phyloP scores from a whole-genome alignment of 2,797 vertebrate genomes.

The Danionella dracula region DNA sequence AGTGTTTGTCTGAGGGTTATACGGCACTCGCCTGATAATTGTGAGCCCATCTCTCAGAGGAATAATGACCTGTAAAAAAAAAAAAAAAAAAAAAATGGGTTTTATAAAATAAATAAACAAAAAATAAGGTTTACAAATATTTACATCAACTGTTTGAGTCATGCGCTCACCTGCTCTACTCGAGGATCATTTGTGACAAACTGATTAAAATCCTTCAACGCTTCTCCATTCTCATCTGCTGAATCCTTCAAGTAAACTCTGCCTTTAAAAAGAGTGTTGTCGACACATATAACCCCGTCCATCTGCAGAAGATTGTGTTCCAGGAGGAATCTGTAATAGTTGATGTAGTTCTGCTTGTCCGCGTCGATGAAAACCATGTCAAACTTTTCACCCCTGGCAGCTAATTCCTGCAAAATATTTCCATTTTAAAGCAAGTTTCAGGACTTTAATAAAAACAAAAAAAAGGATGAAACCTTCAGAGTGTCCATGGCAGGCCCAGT shows the following conservation, averaged over 20 bases:
- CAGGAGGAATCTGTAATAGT: conserved; percentile 77
- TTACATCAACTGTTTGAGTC: too few species aligned
- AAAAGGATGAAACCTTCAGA: conserved; percentile 58
- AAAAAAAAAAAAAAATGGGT: too few species aligned
- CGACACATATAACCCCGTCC: conserved; percentile 72
- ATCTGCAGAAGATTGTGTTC: conserved; percentile 74
- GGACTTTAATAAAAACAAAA: too few species aligned
- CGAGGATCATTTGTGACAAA: conserved; percentile 66
- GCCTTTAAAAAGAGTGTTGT: conserved; percentile 76
- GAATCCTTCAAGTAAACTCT: conserved; percentile 72
- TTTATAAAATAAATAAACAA: not conserved
- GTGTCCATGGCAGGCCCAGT: conserved; percentile 64
- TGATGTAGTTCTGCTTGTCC: conserved; percentile 76
- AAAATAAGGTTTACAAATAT: too few species aligned
- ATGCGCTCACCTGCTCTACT: conserved; percentile 66
- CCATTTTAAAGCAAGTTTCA: not conserved
- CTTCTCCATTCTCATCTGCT: conserved; percentile 67
- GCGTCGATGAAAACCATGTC: conserved; percentile 81
- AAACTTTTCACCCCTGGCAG: conserved; percentile 70
- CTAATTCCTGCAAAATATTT: conserved; percentile 60
- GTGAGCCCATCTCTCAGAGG: conserved; percentile 73
- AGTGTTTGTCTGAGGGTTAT: conserved; percentile 30
- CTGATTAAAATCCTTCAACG: conserved; percentile 70
- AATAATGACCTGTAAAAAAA: conserved; percentile 63
- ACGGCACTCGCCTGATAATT: conserved; percentile 59